Conservation (phyloP, 2,113 vertebrate species). For the Chroicocephalus ridibundus region DNA sequence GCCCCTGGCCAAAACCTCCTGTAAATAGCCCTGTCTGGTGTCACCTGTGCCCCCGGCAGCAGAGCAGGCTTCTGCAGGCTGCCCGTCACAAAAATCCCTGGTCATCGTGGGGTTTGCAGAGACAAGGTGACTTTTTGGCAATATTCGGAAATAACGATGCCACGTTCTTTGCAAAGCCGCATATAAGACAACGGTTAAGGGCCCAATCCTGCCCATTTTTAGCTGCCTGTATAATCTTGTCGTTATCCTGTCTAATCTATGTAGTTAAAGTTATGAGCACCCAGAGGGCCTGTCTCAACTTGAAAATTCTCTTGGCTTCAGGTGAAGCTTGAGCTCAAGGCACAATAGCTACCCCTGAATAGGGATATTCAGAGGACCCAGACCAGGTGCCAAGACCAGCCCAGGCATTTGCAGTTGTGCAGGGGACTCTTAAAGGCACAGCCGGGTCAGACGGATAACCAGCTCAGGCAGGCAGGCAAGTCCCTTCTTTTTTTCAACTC, state of each 20-base stretch:
- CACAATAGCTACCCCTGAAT: neutral
- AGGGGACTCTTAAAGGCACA: neutral
- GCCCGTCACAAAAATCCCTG: neutral
- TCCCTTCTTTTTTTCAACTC: neutral
- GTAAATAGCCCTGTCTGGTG: neutral
- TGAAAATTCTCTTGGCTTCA: neutral
- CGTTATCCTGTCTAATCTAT: too few species aligned
- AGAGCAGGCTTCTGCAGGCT: neutral
- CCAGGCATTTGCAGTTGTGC: neutral
- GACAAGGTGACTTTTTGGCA: neutral
- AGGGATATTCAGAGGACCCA: neutral
- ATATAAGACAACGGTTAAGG: neutral
- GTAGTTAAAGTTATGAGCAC: neutral
- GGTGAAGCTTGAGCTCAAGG: neutral
- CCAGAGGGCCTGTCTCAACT: neutral
- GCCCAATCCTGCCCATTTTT: neutral
- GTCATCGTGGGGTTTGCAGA: neutral
- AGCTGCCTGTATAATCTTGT: neutral
- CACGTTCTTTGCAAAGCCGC: neutral
- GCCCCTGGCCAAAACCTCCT: neutral
- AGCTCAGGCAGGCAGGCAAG: neutral
- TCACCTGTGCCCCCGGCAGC: neutral
- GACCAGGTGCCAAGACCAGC: conserved; percentile 1
- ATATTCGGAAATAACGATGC: neutral
- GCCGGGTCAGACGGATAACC: neutral